Conservation (phyloP, 2,797 vertebrate species). For the Taeniopygia guttata region DNA sequence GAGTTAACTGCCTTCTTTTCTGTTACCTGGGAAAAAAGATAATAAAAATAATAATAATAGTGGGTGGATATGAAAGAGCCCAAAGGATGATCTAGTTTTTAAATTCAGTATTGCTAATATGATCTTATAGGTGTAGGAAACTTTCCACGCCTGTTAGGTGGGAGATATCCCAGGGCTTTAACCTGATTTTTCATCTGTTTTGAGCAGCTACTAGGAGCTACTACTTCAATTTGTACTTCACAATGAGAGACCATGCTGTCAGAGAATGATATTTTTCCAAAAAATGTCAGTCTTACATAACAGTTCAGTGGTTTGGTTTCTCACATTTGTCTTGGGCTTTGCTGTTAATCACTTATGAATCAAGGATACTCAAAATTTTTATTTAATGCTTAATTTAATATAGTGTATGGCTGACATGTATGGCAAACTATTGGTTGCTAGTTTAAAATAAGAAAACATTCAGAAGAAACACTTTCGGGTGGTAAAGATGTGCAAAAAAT, state of each 20-base stretch:
- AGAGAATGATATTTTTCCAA: neutral
- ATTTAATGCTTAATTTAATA: neutral
- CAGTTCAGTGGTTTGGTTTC: neutral
- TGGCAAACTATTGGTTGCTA: neutral
- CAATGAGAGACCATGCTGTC: neutral
- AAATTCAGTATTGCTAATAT: neutral
- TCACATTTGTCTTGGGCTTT: neutral
- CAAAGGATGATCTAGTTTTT: neutral
- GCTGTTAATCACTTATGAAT: neutral
- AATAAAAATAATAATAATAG: neutral
- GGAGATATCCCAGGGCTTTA: neutral
- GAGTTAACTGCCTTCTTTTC: neutral
- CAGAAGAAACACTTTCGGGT: neutral
- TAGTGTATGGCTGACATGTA: neutral
- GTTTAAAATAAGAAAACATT: neutral
- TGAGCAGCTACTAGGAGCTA: neutral
- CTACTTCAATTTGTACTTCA: neutral
- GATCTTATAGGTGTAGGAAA: neutral
- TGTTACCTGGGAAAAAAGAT: neutral
- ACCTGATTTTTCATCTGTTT: neutral
- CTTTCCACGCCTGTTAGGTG: neutral
- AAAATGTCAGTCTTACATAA: fast-evolving
- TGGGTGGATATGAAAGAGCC: neutral
- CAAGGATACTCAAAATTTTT: neutral
- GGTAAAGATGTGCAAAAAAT: neutral